Percentiles rank a stretch among this genome's conserved stretches.
These are phyloP conservation scores for Lepus europaeus DNA, from an alignment of 2,113 vertebrate species.

Conservation along the genomic window DNA sequence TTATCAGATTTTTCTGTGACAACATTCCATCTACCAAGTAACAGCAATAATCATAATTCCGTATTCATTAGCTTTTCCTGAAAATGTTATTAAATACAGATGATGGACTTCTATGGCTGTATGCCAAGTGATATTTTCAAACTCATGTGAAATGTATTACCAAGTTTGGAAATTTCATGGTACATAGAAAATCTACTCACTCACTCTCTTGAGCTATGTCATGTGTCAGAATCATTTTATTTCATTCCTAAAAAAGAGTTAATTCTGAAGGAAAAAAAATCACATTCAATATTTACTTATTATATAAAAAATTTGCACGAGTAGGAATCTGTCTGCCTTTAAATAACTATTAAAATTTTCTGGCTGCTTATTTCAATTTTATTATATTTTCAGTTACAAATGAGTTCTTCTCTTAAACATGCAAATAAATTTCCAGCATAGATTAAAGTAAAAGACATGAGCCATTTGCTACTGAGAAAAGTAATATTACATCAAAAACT, in stretches of 20 bases:
- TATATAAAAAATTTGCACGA: conserved; percentile 73
- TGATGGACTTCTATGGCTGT: neutral
- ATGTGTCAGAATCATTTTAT: neutral
- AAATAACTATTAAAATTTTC: conserved; percentile 84
- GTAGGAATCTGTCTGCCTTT: conserved; percentile 65
- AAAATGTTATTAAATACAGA: conserved; percentile 13
- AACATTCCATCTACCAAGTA: neutral
- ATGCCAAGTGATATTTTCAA: conserved; percentile 44
- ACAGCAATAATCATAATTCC: conserved; percentile 54
- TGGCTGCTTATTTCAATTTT: conserved; percentile 85
- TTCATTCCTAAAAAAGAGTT: conserved; percentile 60
- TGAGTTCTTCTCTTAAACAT: conserved; percentile 85
- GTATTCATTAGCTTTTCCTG: neutral
- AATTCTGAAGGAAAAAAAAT: conserved; percentile 26
- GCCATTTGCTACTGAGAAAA: conserved; percentile 80
- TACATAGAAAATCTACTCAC: neutral
- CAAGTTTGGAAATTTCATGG: conserved; percentile 30
- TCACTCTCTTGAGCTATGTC: neutral
- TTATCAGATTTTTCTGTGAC: conserved; percentile 4
- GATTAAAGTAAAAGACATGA: conserved; percentile 83
- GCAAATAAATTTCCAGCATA: conserved; percentile 84
- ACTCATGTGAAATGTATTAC: neutral
- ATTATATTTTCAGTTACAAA: conserved; percentile 86
- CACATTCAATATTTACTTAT: conserved; percentile 70
- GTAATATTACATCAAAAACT: conserved; percentile 79